Conservation (phyloP, 2,113 vertebrate genomes). For the Centropristis striata region DNA sequence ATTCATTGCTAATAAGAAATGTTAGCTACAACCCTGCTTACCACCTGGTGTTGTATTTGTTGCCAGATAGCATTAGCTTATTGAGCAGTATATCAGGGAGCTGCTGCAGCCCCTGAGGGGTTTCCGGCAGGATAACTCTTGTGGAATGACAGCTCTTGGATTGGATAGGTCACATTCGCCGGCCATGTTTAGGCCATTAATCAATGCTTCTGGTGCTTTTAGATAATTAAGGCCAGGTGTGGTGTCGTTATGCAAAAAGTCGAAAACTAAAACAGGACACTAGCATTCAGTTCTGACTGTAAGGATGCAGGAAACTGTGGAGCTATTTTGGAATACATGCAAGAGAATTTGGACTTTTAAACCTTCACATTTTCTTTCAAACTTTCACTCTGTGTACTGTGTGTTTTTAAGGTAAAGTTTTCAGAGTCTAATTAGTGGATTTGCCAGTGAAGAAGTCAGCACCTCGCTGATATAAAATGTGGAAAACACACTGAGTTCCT, state of each 20-base stretch:
- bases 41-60: constrained; percentile 44
- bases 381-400: no score
- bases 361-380: no score
- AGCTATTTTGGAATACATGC: background rate
- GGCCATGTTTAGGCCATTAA: constrained; percentile 48
- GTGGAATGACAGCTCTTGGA: constrained; percentile 55
- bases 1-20: constrained; percentile 47
- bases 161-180: constrained; percentile 43
- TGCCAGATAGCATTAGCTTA: constrained; percentile 74
- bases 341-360: background rate
- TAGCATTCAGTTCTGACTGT: background rate
- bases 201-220: constrained; percentile 66
- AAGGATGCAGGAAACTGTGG: background rate
- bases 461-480: background rate
- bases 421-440: no score
- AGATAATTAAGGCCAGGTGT: constrained; percentile 67
- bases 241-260: constrained; percentile 54
- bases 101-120: constrained; percentile 27
- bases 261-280: constrained; percentile 16
- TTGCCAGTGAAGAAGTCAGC: background rate
- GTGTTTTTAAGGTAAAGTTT: no score
- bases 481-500: background rate
- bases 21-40: constrained; percentile 26
- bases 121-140: constrained; percentile 56
- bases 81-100: constrained; percentile 55